phyloP scores from a whole-genome alignment of 2,113 vertebrate species.

The Ageneiosus marmoratus region DNA sequence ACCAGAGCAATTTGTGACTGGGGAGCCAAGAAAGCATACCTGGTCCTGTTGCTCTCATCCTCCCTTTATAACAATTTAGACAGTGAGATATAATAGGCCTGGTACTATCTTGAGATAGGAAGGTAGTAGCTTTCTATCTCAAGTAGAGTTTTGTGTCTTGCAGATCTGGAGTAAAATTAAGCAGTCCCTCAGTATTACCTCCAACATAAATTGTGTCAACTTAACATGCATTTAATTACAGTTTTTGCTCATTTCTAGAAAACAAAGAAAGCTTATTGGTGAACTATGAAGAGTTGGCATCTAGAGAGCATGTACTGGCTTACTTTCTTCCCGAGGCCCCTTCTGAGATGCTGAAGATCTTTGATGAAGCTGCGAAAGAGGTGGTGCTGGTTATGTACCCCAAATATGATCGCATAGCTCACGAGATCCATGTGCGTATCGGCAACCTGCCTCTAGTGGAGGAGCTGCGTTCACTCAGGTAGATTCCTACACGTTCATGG shows the following conservation, averaged over 20 bases:
- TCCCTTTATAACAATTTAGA: no score
- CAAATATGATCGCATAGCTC: slow-evolving; percentile 91
- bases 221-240: neutral
- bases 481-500: neutral
- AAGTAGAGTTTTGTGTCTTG: no score
- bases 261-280: slow-evolving; percentile 94
- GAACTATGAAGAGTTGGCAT: slow-evolving; percentile 94
- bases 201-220: neutral
- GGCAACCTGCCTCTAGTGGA: slow-evolving; percentile 94
- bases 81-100: neutral
- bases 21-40: no score
- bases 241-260: slow-evolving; percentile 68
- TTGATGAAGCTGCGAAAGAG: slow-evolving; percentile 93
- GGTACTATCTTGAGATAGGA: neutral
- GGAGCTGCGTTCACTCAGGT: slow-evolving; percentile 93
- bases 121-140: neutral
- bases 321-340: slow-evolving; percentile 97
- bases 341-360: slow-evolving; percentile 93
- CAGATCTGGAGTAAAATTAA: no score
- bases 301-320: slow-evolving; percentile 91
- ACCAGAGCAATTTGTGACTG: no score
- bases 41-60: no score
- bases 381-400: slow-evolving; percentile 97
- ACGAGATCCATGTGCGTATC: slow-evolving; percentile 92
- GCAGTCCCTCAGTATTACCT: neutral